Conservation (phyloP, 2,888 invertebrate species). For the Dichetophora obliterata region DNA sequence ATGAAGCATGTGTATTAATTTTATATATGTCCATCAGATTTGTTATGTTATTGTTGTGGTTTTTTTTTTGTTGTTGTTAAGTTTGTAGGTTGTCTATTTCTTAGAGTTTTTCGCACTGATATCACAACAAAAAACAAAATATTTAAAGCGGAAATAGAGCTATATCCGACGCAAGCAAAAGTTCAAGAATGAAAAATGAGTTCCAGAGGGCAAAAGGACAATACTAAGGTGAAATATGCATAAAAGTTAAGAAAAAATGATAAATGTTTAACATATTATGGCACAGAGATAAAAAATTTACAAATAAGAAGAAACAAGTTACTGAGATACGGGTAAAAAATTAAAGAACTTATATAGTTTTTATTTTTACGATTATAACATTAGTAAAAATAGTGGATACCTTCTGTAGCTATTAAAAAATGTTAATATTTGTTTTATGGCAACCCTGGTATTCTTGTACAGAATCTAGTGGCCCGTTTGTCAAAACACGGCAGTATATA, state of each 20-base stretch:
- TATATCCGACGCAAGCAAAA: slow-evolving; percentile 32
- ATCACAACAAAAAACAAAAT: not conserved
- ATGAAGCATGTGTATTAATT: not conserved
- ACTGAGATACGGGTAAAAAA: too few relatives aligned
- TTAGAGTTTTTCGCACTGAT: not conserved
- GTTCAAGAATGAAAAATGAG: not conserved
- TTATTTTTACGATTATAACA: too few relatives aligned
- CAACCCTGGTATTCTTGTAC: too few relatives aligned
- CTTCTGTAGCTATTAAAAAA: too few relatives aligned
- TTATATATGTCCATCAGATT: not conserved
- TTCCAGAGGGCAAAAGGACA: not conserved
- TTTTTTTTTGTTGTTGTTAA: not conserved
- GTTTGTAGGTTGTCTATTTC: slow-evolving; percentile 15
- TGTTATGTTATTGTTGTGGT: not conserved
- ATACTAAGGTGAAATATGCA: too few relatives aligned
- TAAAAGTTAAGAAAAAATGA: not conserved
- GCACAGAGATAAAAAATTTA: too few relatives aligned
- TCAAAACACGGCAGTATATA: too few relatives aligned
- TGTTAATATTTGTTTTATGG: too few relatives aligned
- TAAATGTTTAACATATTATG: not conserved
- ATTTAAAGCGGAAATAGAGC: slow-evolving; percentile 40
- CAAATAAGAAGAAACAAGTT: too few relatives aligned
- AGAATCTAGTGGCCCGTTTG: too few relatives aligned
- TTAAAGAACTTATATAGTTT: too few relatives aligned
- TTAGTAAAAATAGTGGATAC: too few relatives aligned